These are phyloP conservation scores for Ochropacha duplaris DNA, from an alignment of 2,888 invertebrate genomes.

Conservation along the genomic window DNA sequence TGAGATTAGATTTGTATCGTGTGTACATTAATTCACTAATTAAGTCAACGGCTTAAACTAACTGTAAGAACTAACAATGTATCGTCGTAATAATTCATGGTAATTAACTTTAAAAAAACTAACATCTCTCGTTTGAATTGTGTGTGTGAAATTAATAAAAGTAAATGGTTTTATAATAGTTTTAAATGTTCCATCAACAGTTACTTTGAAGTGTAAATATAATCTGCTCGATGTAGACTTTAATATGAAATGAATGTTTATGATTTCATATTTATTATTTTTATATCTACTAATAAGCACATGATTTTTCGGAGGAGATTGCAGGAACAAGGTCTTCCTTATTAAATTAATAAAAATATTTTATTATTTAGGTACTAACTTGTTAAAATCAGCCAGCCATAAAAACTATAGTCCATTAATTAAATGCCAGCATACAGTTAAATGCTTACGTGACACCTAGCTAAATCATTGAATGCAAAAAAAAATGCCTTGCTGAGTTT, in stretches of 20 bases:
- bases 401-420: no score
- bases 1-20: constrained; percentile 53
- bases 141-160: constrained; percentile 38
- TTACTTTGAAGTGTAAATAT: background rate
- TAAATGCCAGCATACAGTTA: no score
- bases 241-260: background rate
- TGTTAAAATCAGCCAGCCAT: no score
- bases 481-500: no score
- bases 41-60: constrained; percentile 48
- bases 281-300: background rate
- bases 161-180: constrained; percentile 17
- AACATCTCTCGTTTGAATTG: constrained; percentile 24
- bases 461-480: no score
- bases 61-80: constrained; percentile 38
- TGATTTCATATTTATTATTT: background rate
- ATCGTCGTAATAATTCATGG: constrained; percentile 37
- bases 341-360: no score
- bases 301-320: background rate
- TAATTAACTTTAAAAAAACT: constrained; percentile 28
- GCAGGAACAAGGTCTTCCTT: no score
- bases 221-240: background rate
- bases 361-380: no score
- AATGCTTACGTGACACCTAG: no score
- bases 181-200: background rate
- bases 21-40: constrained; percentile 55